phyloP scores from a whole-genome alignment of 1,140 invertebrate species.

The Drosophila yakuba region DNA sequence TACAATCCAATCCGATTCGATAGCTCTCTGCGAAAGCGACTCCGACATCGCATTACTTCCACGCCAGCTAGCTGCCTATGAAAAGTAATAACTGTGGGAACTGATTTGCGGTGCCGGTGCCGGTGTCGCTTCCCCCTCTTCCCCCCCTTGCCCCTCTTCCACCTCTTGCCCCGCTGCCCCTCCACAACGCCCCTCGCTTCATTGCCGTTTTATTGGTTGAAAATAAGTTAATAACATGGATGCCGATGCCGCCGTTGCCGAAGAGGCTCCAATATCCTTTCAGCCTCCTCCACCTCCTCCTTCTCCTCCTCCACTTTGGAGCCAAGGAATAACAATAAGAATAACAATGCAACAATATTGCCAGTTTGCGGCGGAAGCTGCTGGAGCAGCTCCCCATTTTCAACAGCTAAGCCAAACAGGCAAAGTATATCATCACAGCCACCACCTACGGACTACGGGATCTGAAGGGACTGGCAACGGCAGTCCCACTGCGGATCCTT shows the following conservation, averaged over 20 bases:
- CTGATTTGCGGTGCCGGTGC: constrained; percentile 49
- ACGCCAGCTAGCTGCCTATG: constrained; percentile 75
- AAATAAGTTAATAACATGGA: constrained; percentile 84
- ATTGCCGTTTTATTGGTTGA: constrained; percentile 83
- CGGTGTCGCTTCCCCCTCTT: neutral
- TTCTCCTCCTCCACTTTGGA: too few species aligned
- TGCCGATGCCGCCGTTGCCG: constrained; percentile 30
- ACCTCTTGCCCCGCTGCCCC: neutral
- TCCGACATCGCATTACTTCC: constrained; percentile 75
- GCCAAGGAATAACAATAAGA: constrained; percentile 31
- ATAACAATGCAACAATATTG: constrained; percentile 81
- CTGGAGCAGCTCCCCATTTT: constrained; percentile 41
- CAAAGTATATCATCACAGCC: constrained; percentile 83
- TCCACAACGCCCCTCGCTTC: constrained; percentile 37
- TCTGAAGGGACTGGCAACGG: constrained; percentile 7
- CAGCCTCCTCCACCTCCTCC: neutral
- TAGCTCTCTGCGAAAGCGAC: neutral
- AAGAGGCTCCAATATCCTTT: constrained; percentile 57
- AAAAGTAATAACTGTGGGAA: constrained; percentile 84
- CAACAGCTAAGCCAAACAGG: constrained; percentile 63
- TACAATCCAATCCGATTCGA: neutral
- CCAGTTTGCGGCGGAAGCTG: constrained; percentile 35
- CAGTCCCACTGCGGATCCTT: constrained; percentile 1
- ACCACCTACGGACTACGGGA: constrained; percentile 60
- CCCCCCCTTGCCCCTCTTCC: neutral